Percentiles rank a stretch among this genome's conserved stretches.
These are phyloP conservation scores for Drosophila santomea DNA, from an alignment of 1,140 invertebrate species.

Conservation along the genomic window DNA sequence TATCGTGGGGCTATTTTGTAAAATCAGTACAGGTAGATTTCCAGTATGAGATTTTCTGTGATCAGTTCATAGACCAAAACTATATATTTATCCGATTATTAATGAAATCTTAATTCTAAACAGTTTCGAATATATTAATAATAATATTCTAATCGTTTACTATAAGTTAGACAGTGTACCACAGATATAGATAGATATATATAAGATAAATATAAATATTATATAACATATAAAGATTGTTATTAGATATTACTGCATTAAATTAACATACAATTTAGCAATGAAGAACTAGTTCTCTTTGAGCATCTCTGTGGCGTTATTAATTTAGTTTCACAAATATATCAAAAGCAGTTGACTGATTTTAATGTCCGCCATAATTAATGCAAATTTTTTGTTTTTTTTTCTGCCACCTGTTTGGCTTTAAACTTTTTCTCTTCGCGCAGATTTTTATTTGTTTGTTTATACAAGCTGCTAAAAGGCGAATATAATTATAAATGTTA, in stretches of 20 bases:
- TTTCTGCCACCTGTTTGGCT: background rate
- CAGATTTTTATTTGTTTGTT: conserved; percentile 16
- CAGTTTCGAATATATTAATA: too few relatives aligned
- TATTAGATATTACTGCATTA: too few relatives aligned
- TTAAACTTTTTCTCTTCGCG: conserved; percentile 24
- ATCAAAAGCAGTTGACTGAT: conserved; percentile 28
- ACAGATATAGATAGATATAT: too few relatives aligned
- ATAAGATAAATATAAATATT: too few relatives aligned
- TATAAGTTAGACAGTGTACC: too few relatives aligned
- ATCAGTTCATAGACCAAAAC: too few relatives aligned
- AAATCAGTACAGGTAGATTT: background rate
- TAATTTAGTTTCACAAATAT: conserved; percentile 7
- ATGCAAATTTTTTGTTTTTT: conserved; percentile 17
- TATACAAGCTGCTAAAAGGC: conserved; percentile 15
- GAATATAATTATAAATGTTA: conserved; percentile 14
- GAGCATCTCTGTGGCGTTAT: conserved; percentile 10
- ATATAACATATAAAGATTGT: too few relatives aligned
- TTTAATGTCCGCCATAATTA: conserved; percentile 25
- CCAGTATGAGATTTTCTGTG: too few relatives aligned
- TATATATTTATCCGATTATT: too few relatives aligned
- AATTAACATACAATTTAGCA: too few relatives aligned
- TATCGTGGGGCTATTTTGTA: background rate
- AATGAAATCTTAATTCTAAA: too few relatives aligned
- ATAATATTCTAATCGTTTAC: too few relatives aligned
- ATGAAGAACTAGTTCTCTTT: conserved; percentile 15